These are phyloP conservation scores for Temnothorax curvispinosus DNA, from an alignment of 1,140 invertebrate species.

Conservation along the genomic window DNA sequence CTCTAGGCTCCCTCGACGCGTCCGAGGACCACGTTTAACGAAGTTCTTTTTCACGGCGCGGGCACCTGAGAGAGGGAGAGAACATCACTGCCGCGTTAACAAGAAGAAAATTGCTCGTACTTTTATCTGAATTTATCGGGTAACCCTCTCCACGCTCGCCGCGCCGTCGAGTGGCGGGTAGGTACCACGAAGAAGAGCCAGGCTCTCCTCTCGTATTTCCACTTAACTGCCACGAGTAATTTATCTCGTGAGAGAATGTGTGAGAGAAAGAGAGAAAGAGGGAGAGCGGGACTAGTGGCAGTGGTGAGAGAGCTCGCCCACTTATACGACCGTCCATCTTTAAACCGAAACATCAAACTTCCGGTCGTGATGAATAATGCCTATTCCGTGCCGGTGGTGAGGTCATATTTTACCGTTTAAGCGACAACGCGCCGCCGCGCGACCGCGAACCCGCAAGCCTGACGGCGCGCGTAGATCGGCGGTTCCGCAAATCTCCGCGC, in stretches of 20 bases:
- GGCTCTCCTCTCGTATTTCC: slow-evolving; percentile 54
- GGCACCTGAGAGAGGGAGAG: not conserved
- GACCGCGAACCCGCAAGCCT: slow-evolving; percentile 28
- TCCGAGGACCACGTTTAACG: not conserved
- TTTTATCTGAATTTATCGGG: slow-evolving; percentile 78
- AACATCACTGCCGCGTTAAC: slow-evolving; percentile 68
- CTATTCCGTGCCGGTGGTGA: not conserved
- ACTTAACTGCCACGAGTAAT: slow-evolving; percentile 30
- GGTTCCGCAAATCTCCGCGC: slow-evolving; percentile 14
- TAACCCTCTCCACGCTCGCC: slow-evolving; percentile 43
- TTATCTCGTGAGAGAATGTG: slow-evolving; percentile 40
- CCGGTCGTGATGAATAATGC: slow-evolving; percentile 43
- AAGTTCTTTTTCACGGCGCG: slow-evolving; percentile 44
- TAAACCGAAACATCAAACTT: slow-evolving; percentile 60
- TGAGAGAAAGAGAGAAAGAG: not conserved
- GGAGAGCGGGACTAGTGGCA: not conserved
- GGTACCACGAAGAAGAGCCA: slow-evolving; percentile 3
- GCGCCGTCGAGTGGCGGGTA: not conserved
- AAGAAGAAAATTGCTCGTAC: slow-evolving; percentile 81
- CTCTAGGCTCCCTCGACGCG: not conserved
- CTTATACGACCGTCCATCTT: slow-evolving; percentile 31
- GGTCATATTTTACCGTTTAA: slow-evolving; percentile 32
- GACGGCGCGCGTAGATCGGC: slow-evolving; percentile 5
- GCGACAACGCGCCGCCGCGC: slow-evolving; percentile 4
- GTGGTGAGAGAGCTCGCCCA: slow-evolving; percentile 10